These are phyloP conservation scores for Siderastrea radians DNA, from an alignment of 92 coral and sea anemone species.

Conservation along the genomic window DNA sequence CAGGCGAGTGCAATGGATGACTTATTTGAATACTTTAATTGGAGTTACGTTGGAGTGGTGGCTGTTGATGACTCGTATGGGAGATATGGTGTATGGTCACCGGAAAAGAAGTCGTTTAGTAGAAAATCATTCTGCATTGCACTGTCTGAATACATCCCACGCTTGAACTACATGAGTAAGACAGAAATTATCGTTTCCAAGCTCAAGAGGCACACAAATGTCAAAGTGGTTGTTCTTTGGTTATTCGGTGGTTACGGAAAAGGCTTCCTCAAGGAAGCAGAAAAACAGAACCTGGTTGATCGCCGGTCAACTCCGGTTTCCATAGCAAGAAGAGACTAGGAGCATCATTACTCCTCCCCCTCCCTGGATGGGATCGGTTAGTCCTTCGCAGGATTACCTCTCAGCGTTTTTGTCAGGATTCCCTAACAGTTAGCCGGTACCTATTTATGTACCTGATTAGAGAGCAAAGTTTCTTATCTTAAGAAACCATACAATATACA, in stretches of 20 bases:
- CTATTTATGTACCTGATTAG: no score
- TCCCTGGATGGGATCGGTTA: no score
- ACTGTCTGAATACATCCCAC: constrained; percentile 52
- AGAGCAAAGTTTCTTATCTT: no score
- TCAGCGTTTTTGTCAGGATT: no score
- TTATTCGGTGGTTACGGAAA: constrained; percentile 51
- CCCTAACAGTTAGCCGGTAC: no score
- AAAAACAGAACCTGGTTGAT: constrained; percentile 45
- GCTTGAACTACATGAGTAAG: constrained; percentile 52
- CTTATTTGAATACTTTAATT: constrained; percentile 59
- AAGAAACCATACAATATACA: no score
- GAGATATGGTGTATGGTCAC: constrained; percentile 64
- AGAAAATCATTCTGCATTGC: constrained; percentile 48
- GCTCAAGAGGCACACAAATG: no score
- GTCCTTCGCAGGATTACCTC: no score
- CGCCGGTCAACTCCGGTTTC: no score
- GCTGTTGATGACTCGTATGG: constrained; percentile 58
- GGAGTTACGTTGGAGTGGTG: constrained; percentile 71
- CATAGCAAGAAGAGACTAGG: no score
- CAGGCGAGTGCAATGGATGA: constrained; percentile 82
- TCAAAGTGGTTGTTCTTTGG: no score
- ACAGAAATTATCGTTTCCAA: constrained; percentile 56
- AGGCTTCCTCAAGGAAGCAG: constrained; percentile 55
- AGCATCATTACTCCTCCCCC: no score
- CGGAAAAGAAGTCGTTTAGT: constrained; percentile 53